Percentiles rank a stretch among this genome's conserved stretches.
These are phyloP conservation scores for Cottus gobio DNA, from an alignment of 2,113 vertebrate genomes.

Conservation along the genomic window DNA sequence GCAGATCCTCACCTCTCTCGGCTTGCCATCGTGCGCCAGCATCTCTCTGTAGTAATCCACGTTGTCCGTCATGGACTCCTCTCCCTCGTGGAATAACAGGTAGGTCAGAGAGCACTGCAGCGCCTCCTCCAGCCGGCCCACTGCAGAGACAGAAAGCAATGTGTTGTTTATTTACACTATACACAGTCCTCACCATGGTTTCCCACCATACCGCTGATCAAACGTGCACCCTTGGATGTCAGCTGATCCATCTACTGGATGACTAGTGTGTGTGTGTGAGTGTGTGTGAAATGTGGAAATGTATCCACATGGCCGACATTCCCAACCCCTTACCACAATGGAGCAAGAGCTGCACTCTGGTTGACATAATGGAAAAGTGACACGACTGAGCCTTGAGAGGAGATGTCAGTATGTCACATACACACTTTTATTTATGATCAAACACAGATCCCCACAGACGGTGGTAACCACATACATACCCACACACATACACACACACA, in stretches of 20 bases:
- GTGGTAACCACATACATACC: not conserved
- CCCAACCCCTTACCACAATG: slow-evolving; percentile 53
- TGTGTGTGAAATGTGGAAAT: slow-evolving; percentile 14
- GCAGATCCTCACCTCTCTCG: slow-evolving; percentile 74
- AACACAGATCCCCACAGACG: not conserved
- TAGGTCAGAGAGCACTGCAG: slow-evolving; percentile 90
- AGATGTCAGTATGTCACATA: not conserved
- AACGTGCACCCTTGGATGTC: not conserved
- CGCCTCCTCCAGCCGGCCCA: slow-evolving; percentile 84
- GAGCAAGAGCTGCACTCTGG: slow-evolving; percentile 24
- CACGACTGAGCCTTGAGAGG: too few relatives aligned
- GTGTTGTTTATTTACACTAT: not conserved
- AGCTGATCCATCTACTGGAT: not conserved
- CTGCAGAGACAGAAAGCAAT: slow-evolving; percentile 74
- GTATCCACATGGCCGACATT: slow-evolving; percentile 47
- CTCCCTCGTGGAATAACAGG: slow-evolving; percentile 89
- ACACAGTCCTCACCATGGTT: not conserved
- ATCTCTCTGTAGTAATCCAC: slow-evolving; percentile 86
- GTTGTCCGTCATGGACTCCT: slow-evolving; percentile 91
- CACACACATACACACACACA: slow-evolving; percentile 17
- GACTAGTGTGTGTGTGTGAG: not conserved
- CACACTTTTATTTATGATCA: slow-evolving; percentile 1
- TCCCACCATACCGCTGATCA: not conserved
- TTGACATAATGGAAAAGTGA: slow-evolving; percentile 61
- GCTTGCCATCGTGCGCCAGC: slow-evolving; percentile 77